A percentile compares a stretch with the other conserved stretches of the same genome.
Evolutionary conservation across 2,797 vertebrate species (phyloP).

Genomic region (Morelia viridis): DNA sequence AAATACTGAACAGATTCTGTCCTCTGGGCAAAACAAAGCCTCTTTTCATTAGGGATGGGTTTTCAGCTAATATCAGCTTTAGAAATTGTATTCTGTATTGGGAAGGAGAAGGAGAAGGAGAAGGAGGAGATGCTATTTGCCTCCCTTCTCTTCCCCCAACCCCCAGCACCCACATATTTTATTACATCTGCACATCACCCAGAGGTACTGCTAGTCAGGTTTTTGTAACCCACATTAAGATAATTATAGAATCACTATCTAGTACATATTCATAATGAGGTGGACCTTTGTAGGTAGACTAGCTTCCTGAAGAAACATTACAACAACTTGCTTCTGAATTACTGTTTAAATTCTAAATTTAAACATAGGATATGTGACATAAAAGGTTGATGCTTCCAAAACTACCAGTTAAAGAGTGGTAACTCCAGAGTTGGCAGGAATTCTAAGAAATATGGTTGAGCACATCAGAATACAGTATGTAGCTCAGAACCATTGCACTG

Average conservation of each 20-base stretch:
- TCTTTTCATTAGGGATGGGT: background rate
- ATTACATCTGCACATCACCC: background rate
- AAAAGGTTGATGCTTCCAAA: background rate
- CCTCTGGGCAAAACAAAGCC: slow-evolving; percentile 2
- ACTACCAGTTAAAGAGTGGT: background rate
- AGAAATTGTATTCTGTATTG: background rate
- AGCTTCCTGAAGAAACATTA: background rate
- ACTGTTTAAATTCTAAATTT: background rate
- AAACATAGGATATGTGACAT: background rate
- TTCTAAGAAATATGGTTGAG: background rate
- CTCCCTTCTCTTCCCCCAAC: too few species aligned
- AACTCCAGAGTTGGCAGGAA: background rate
- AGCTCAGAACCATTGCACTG: background rate
- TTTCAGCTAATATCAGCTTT: background rate
- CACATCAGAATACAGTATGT: background rate
- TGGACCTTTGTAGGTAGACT: background rate
- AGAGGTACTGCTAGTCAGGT: background rate
- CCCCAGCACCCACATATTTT: background rate
- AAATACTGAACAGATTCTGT: background rate
- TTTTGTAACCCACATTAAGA: background rate
- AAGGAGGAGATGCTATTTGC: background rate
- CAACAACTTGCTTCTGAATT: background rate
- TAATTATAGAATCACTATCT: background rate
- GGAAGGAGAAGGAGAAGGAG: background rate
- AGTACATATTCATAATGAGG: background rate